A percentile compares a stretch with the other conserved stretches of the same genome.
Evolutionary conservation across 2,113 vertebrate species (phyloP).

Genomic region (Lepisosteus oculatus): DNA sequence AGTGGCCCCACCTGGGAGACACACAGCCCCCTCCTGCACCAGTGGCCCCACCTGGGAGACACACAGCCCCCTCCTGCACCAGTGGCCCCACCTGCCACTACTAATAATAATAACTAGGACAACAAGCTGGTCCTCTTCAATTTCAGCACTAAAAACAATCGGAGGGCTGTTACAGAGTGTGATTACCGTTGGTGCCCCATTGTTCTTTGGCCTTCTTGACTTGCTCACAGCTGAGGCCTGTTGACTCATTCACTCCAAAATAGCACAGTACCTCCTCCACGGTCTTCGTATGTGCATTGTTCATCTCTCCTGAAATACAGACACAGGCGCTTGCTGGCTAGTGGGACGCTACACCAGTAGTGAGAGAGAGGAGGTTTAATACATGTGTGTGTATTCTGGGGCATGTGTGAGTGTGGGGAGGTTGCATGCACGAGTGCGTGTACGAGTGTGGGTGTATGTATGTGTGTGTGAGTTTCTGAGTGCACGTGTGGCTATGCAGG

Average conservation of each 20-base stretch:
- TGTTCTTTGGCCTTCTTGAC: slow-evolving; percentile 65
- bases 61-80: too few relatives aligned
- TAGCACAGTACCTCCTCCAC: slow-evolving; percentile 70
- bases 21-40: too few relatives aligned
- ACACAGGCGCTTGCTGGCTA: background rate
- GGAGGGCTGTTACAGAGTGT: too few relatives aligned
- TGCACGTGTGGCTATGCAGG: too few relatives aligned
- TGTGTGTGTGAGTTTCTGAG: too few relatives aligned
- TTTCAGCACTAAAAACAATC: too few relatives aligned
- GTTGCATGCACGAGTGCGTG: background rate
- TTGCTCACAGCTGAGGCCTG: slow-evolving; percentile 70
- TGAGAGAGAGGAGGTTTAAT: slow-evolving; percentile 2
- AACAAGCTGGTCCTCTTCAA: too few relatives aligned
- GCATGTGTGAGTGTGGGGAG: background rate
- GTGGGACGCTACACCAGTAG: background rate
- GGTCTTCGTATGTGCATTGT: slow-evolving; percentile 74
- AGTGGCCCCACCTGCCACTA: too few relatives aligned
- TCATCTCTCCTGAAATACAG: slow-evolving; percentile 54
- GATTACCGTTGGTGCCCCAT: slow-evolving; percentile 69
- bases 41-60: too few relatives aligned
- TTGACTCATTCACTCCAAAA: slow-evolving; percentile 69
- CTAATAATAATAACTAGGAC: too few relatives aligned
- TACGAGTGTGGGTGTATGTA: too few relatives aligned
- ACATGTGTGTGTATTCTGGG: background rate
- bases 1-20: too few relatives aligned